Percentiles rank a stretch among this genome's conserved stretches.
Conservation (phyloP, 1,140 invertebrate genomes). For the Choristoneura fumiferana region DNA sequence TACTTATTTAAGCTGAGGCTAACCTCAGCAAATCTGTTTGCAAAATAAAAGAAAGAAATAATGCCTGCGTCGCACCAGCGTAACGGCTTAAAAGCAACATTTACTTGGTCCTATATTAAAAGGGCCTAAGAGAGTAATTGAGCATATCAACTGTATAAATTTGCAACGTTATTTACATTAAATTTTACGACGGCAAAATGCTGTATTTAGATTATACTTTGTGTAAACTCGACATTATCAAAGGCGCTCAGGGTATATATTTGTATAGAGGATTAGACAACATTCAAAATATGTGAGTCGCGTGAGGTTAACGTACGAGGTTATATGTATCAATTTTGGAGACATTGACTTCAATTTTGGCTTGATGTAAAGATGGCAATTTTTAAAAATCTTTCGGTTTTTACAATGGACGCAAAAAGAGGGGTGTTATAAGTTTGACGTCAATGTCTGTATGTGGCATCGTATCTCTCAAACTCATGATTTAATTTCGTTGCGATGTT, state of each 20-base stretch:
- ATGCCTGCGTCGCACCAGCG: slow-evolving; percentile 6
- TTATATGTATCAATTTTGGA: slow-evolving; percentile 8
- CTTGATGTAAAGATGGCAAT: too few relatives aligned
- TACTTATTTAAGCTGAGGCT: neutral
- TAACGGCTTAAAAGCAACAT: slow-evolving; percentile 22
- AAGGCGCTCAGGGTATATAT: neutral
- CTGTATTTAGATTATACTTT: slow-evolving; percentile 27
- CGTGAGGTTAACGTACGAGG: slow-evolving; percentile 3
- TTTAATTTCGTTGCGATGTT: too few relatives aligned
- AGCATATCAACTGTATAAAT: slow-evolving; percentile 43
- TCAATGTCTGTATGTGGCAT: too few relatives aligned
- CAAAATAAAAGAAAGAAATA: slow-evolving; percentile 22
- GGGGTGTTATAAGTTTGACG: too few relatives aligned
- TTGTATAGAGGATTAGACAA: neutral
- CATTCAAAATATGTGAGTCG: slow-evolving; percentile 10
- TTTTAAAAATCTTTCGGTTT: too few relatives aligned
- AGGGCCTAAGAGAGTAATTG: slow-evolving; percentile 41
- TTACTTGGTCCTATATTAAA: slow-evolving; percentile 23
- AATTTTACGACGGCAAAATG: slow-evolving; percentile 41
- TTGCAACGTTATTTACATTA: slow-evolving; percentile 43
- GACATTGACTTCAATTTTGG: too few relatives aligned
- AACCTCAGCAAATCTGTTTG: slow-evolving; percentile 15
- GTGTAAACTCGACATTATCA: neutral
- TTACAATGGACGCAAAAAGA: too few relatives aligned
- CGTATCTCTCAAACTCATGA: too few relatives aligned